phyloP scores from a whole-genome alignment of 2,888 invertebrate genomes.

The Megaustenia siamemsis region DNA sequence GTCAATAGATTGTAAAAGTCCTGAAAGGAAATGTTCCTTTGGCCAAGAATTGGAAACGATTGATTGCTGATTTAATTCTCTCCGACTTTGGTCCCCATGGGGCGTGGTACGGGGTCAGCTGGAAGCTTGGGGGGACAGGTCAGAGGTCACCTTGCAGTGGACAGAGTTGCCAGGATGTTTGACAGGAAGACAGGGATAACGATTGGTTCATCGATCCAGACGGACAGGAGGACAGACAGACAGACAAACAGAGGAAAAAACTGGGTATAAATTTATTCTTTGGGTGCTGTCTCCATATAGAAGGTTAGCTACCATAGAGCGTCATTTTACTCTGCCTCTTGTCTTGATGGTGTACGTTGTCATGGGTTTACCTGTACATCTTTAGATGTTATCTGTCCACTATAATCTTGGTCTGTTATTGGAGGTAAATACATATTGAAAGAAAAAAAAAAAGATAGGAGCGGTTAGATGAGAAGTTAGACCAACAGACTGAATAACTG shows the following conservation, averaged over 20 bases:
- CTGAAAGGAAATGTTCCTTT: neutral
- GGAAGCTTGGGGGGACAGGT: neutral
- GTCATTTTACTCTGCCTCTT: no score
- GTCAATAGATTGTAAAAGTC: slow-evolving; percentile 14
- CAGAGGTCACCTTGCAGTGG: neutral
- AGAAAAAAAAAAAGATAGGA: no score
- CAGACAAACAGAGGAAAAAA: neutral
- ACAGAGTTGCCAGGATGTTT: neutral
- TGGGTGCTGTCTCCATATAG: no score
- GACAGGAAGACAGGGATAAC: neutral
- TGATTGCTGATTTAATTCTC: slow-evolving; percentile 29
- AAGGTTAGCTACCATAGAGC: no score
- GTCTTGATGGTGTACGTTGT: no score
- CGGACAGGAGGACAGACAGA: neutral
- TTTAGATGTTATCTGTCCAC: no score
- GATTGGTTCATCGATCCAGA: neutral
- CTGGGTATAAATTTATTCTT: no score
- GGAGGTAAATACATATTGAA: neutral
- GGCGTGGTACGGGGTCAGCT: neutral
- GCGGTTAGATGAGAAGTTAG: no score
- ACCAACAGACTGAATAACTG: no score
- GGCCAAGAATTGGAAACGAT: slow-evolving; percentile 16
- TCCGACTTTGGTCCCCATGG: neutral
- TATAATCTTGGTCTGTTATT: no score
- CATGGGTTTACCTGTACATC: no score